phyloP scores from a whole-genome alignment of 1,140 invertebrate genomes.

The Armadillidium nasatum region DNA sequence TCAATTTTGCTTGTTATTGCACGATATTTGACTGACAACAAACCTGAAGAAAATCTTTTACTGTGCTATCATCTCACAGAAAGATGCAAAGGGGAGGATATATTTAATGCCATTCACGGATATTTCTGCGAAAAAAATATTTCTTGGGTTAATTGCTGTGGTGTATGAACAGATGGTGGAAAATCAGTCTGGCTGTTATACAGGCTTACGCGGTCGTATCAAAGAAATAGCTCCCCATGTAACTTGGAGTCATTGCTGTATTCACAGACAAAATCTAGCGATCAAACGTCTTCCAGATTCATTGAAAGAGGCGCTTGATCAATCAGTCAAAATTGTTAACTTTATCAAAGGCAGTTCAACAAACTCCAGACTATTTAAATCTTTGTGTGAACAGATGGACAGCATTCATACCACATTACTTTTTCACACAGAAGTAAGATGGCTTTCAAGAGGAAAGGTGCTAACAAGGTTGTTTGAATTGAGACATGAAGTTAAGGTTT shows the following conservation, averaged over 20 bases:
- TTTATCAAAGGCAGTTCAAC: constrained; percentile 17
- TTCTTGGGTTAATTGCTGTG: no score
- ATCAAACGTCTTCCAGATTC: constrained; percentile 22
- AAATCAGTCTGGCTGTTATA: no score
- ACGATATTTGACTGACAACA: no score
- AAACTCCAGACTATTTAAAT: constrained; percentile 18
- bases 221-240: constrained; percentile 17
- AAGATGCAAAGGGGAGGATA: no score
- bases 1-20: no score
- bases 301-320: constrained; percentile 25
- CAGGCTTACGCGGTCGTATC: no score
- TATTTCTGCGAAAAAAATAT: no score
- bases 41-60: no score
- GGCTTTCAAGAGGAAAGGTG: constrained; percentile 16
- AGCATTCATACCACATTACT: constrained; percentile 12
- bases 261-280: constrained; percentile 30
- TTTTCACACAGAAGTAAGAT: constrained; percentile 26
- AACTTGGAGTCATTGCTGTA: constrained; percentile 23
- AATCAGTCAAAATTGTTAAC: constrained; percentile 23
- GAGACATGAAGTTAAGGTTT: neutral
- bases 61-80: no score
- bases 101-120: no score
- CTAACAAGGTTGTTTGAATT: constrained; percentile 17
- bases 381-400: constrained; percentile 23
- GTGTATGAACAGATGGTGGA: no score